Evolutionary conservation across 2,888 invertebrate species (phyloP).

Genomic region (Aspidiotus rigidus): DNA sequence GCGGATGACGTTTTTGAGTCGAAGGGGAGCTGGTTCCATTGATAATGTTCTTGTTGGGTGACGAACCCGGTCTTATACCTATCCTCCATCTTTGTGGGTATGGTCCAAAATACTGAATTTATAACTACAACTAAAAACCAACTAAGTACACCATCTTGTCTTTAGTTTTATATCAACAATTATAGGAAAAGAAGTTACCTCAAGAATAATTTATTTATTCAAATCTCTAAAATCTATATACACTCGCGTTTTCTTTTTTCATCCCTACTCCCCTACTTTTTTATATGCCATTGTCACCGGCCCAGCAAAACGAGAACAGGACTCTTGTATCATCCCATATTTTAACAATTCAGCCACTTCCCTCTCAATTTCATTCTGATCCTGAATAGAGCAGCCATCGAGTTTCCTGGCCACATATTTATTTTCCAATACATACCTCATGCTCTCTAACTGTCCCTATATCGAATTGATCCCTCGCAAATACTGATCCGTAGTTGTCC

Average conservation of each 20-base stretch:
- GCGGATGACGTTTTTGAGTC: slow-evolving; percentile 22
- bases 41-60: slow-evolving; percentile 20
- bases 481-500: neutral
- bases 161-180: slow-evolving; percentile 19
- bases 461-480: neutral
- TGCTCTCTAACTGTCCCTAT: neutral
- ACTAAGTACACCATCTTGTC: slow-evolving; percentile 39
- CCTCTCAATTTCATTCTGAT: slow-evolving; percentile 25
- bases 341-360: slow-evolving; percentile 24
- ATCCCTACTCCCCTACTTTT: slow-evolving; percentile 3
- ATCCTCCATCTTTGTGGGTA: slow-evolving; percentile 19
- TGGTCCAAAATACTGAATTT: slow-evolving; percentile 43
- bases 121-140: slow-evolving; percentile 41
- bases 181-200: slow-evolving; percentile 14
- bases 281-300: slow-evolving; percentile 22
- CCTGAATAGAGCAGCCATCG: slow-evolving; percentile 21
- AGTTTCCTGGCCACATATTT: slow-evolving; percentile 19
- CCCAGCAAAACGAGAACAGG: slow-evolving; percentile 24
- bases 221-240: slow-evolving; percentile 29
- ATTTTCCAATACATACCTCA: slow-evolving; percentile 8
- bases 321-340: slow-evolving; percentile 21
- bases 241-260: slow-evolving; percentile 13
- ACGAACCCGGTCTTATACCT: slow-evolving; percentile 27
- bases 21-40: slow-evolving; percentile 13
- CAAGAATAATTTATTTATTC: slow-evolving; percentile 15